Conservation (phyloP, 2,888 invertebrate genomes). For the Gastracanthus pulcherrimus region DNA sequence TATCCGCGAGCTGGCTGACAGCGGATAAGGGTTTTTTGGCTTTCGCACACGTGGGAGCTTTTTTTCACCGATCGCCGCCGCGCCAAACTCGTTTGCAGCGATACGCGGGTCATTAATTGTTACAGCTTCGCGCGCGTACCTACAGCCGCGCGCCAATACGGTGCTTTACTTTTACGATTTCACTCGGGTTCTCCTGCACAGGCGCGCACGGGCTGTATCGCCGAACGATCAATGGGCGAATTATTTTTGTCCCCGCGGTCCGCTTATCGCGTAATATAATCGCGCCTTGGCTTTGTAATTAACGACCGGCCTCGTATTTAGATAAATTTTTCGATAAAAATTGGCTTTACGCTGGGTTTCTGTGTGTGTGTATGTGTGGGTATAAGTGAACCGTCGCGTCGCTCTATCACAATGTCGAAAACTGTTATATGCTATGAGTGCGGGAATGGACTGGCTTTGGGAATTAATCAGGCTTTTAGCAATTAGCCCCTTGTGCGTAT, state of each 20-base stretch:
- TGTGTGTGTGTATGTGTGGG: too few species aligned
- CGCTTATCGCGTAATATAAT: conserved; percentile 31
- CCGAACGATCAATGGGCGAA: conserved; percentile 12
- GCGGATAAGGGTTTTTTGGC: conserved; percentile 49
- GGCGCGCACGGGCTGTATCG: neutral
- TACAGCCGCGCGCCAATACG: neutral
- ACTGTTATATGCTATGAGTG: neutral
- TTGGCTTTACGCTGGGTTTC: neutral
- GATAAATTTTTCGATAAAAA: conserved; percentile 2
- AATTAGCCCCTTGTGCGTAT: neutral
- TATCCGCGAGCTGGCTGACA: conserved; percentile 6
- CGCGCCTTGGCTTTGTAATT: conserved; percentile 26
- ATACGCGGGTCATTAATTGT: conserved; percentile 41
- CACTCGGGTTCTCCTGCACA: neutral
- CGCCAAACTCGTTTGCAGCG: conserved; percentile 26
- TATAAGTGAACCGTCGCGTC: too few species aligned
- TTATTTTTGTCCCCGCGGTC: conserved; percentile 18
- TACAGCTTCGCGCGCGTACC: neutral
- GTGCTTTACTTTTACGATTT: conserved; percentile 40
- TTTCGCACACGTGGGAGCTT: conserved; percentile 11
- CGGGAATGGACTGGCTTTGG: neutral
- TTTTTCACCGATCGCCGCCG: neutral
- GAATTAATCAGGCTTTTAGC: neutral
- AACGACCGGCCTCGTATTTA: conserved; percentile 6
- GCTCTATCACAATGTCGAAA: neutral